Base-by-base conservation (phyloP, 2,113 vertebrate species). In the Sula dactylatra region DNA sequence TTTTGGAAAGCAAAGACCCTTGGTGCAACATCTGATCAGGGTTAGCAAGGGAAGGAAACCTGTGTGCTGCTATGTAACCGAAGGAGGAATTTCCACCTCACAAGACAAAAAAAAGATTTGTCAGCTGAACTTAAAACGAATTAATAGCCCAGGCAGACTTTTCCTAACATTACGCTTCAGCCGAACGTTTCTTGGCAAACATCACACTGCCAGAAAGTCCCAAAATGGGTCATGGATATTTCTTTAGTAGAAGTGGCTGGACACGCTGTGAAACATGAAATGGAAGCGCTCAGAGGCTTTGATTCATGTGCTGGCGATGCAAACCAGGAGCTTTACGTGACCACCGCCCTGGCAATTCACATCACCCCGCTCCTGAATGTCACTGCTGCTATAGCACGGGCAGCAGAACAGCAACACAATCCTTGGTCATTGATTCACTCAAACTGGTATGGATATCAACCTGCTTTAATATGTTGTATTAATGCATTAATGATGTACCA, bases 61-160 rank as follows among this genome's bases (percentile, higher is more conserved):
- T 11, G 4, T 3, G 17, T 25, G 16, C 45, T 78, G 24, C 32
- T 31, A 58, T 0, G 6, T 29, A 56, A 7, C 22, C 1, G 0
- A 34, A 70, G 31, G 21, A 80, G 13, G 18, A 62, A 10, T 17
- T 91, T 38, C n/a, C 40, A 81, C 18, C 22, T 82, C 77, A 38
- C 6, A 47, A n/a, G n/a, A n/a, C n/a, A n/a, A n/a, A 67, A 84
- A 91, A 73, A 74, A 18, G 12, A 81, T 8, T 59, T 76, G 25
- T 36, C 65, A 93, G 24, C 31, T 77, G 62, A 89, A 64, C 56
- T 74, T 67, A 34, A 73, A 91, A 54, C 0, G 3, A 78, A 76
- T 50, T 32, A 69, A 40, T 13, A 81, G 67, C 69, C n/a, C 61
- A 61, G 47, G 45, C 7, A 83, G 50, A 19, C 31, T 66, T 50